phyloP scores from a whole-genome alignment of 2,797 vertebrate genomes.

The Dipus sagitta region DNA sequence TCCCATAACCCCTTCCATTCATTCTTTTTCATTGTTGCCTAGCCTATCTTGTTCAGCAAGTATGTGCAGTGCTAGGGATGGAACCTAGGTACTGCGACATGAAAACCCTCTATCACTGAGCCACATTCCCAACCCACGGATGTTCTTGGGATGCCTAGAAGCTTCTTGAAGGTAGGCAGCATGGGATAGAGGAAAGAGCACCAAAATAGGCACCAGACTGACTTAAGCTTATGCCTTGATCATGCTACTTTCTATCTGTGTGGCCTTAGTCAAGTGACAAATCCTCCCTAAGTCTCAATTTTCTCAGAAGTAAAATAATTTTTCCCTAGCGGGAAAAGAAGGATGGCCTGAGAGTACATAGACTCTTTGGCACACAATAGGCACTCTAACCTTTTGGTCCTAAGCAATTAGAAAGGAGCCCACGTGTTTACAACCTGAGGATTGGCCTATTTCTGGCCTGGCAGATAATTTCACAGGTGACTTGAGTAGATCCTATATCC shows the following conservation, averaged over 20 bases:
- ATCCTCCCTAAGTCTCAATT: constrained; percentile 25
- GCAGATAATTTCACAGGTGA: constrained; percentile 8
- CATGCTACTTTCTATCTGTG: constrained; percentile 21
- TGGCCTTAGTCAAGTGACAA: constrained; percentile 9
- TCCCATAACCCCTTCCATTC: not conserved
- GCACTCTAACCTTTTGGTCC: not conserved
- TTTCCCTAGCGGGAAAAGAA: not conserved
- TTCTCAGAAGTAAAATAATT: constrained; percentile 6
- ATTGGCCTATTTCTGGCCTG: not conserved
- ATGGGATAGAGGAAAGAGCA: not conserved
- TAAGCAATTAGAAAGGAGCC: constrained; percentile 16
- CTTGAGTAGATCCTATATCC: not conserved
- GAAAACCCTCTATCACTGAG: not conserved
- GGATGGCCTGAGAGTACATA: not conserved
- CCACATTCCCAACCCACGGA: not conserved
- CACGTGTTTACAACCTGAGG: not conserved
- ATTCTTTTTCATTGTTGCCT: not conserved
- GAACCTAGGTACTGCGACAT: not conserved
- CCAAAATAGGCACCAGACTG: not conserved
- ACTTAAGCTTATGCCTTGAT: not conserved
- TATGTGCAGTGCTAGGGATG: not conserved
- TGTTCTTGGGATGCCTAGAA: not conserved
- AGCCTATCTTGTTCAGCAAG: not conserved
- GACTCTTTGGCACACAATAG: not conserved
- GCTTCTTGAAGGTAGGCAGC: not conserved